Evolutionary conservation across 1,140 invertebrate genomes (phyloP), one percentile per base, ranked within the genome.

Genomic region (Dendroctonus ponderosae): DNA sequence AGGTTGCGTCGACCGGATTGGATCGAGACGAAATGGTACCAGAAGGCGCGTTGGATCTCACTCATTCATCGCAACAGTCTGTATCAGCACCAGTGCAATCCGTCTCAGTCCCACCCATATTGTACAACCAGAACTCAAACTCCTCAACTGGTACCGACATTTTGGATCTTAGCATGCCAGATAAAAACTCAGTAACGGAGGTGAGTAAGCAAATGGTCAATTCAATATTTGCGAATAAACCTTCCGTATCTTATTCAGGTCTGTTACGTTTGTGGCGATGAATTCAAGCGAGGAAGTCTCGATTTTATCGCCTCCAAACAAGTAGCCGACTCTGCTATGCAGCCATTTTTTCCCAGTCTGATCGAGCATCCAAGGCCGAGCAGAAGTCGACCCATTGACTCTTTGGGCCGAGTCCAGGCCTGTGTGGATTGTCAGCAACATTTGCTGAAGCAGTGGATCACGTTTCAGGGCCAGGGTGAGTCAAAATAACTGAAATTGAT

Each of bases 251-350:
- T 48, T 42, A 42, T 50, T 14, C 42, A 68, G 66, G 66, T 93
- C 15, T 94, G 90, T 78, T 92, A 92, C 77, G 88, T 93, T 8
- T 94, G 92, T 78, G 91, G 92, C n/a, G 91, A 92, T 76, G 91
- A 93, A 78, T 89, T 89, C 75, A 87, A 87, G 64, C 83, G 89
- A 61, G 91, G 91, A 43, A 91, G 90, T 65, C 82, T 94, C 26
- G 85, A 80, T 62, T 82, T 84, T 70, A 84, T 88, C 11, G 83
- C 84, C 53, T 84, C 85, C 7, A 87, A 87, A 74, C 84, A 83
- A 70, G 77, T 69, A 72, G 78, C 78, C 62, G 79, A 81, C 5
- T 81, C 72, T 15, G 74, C 65, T 73, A 72, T 69, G 80, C 85
- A 68, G 84, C 87, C 92, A 11, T 94, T 91, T 79, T 95, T 93